These are phyloP conservation scores for Pterocles burchelli DNA, from an alignment of 2,113 vertebrate species.

Conservation along the genomic window DNA sequence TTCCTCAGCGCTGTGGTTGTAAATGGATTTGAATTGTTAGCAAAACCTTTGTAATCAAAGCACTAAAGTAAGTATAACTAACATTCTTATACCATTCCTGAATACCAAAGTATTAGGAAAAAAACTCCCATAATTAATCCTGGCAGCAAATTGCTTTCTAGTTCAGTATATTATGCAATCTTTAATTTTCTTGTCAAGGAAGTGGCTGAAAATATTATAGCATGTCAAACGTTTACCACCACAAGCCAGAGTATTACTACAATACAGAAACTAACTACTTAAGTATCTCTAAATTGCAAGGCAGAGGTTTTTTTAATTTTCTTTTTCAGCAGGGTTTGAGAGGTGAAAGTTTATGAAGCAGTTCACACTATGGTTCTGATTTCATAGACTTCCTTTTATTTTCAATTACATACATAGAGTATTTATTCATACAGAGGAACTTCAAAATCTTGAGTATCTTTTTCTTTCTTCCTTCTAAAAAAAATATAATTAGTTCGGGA, in stretches of 20 bases:
- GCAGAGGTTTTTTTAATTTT: not conserved
- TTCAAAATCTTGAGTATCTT: conserved; percentile 81
- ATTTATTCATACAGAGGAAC: conserved; percentile 82
- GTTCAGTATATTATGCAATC: not conserved
- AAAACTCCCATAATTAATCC: not conserved
- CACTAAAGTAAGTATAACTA: not conserved
- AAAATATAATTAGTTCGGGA: not conserved
- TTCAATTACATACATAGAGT: conserved; percentile 81
- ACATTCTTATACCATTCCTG: not conserved
- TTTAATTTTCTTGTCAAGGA: not conserved
- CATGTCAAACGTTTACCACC: not conserved
- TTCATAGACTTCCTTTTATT: conserved; percentile 78
- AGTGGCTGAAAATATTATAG: not conserved
- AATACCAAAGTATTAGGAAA: not conserved
- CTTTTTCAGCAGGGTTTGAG: not conserved
- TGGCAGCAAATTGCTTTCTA: not conserved
- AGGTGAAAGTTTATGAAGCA: not conserved
- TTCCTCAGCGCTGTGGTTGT: not conserved
- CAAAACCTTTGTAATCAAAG: not conserved
- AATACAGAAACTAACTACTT: not conserved
- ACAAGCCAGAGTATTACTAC: not conserved
- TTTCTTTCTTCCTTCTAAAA: conserved; percentile 45
- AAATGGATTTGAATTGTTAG: not conserved
- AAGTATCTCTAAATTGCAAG: not conserved
- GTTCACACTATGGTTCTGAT: not conserved